Conservation (phyloP, 2,888 invertebrate species). For the Philhelius pedissequus region DNA sequence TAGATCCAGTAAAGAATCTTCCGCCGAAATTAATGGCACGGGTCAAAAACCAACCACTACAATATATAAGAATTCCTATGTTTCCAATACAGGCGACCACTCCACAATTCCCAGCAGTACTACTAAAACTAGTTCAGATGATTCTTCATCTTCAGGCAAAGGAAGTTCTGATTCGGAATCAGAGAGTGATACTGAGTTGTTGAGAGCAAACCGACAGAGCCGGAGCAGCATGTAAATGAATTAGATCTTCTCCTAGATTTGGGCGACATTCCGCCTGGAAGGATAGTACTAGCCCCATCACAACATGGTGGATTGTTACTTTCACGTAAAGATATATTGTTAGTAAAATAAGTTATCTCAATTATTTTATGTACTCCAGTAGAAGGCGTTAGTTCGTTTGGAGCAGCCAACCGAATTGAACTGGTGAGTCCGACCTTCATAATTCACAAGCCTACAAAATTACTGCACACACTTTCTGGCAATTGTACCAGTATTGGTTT, state of each 20-base stretch:
- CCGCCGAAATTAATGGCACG: constrained; percentile 62
- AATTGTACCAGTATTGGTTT: constrained; percentile 84
- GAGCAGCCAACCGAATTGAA: constrained; percentile 79
- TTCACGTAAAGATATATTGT: constrained; percentile 78
- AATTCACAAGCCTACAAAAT: constrained; percentile 82
- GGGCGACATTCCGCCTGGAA: constrained; percentile 86
- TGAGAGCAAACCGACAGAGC: constrained; percentile 69
- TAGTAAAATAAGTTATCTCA: neutral
- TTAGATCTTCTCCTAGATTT: constrained; percentile 91
- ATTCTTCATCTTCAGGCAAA: constrained; percentile 45
- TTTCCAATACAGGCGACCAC: constrained; percentile 74
- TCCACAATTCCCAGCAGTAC: constrained; percentile 70
- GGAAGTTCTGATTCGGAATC: constrained; percentile 60
- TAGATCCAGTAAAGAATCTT: constrained; percentile 72
- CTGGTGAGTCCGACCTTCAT: constrained; percentile 82
- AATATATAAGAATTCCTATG: constrained; percentile 34
- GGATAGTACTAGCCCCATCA: constrained; percentile 86
- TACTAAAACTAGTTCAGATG: constrained; percentile 51
- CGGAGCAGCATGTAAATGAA: constrained; percentile 81
- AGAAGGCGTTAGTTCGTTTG: constrained; percentile 71
- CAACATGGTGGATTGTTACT: constrained; percentile 88
- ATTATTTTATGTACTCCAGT: constrained; percentile 68
- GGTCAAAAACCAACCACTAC: constrained; percentile 26
- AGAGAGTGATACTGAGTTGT: constrained; percentile 71
- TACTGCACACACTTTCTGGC: constrained; percentile 86